phyloP scores from a whole-genome alignment of 2,797 vertebrate species.

The Ibycter americanus region DNA sequence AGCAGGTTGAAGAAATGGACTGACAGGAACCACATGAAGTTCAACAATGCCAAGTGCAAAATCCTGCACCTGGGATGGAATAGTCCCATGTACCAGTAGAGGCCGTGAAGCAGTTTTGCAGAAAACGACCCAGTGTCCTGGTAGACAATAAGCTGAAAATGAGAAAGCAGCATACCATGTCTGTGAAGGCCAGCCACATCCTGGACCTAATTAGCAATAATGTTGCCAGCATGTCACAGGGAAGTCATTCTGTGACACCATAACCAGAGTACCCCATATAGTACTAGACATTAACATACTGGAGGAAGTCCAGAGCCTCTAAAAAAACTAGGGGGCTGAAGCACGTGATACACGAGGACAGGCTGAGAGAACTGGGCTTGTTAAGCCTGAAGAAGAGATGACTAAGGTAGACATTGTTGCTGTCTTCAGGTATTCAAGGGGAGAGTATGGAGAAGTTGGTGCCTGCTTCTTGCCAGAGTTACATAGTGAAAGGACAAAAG shows the following conservation, averaged over 20 bases:
- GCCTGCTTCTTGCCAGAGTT: not conserved
- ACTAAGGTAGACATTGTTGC: not conserved
- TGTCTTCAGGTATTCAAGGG: not conserved
- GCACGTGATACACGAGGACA: not conserved
- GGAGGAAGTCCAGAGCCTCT: not conserved
- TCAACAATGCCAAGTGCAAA: not conserved
- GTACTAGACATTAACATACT: not conserved
- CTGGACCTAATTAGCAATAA: not conserved
- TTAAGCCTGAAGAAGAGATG: not conserved
- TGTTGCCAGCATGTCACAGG: not conserved
- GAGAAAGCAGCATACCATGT: not conserved
- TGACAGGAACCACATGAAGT: not conserved
- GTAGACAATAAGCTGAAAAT: not conserved
- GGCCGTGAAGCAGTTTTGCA: not conserved
- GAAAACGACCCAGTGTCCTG: not conserved
- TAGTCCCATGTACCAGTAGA: not conserved
- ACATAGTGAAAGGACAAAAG: not conserved
- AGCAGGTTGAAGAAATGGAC: not conserved
- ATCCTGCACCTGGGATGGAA: not conserved
- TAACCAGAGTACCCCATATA: fast-evolving
- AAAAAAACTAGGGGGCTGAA: not conserved
- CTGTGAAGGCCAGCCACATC: not conserved
- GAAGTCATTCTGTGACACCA: not conserved
- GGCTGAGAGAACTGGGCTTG: not conserved
- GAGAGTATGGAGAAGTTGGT: not conserved